These are phyloP conservation scores for Pteronotus mesoamericanus DNA, from an alignment of 2,797 vertebrate genomes.

Conservation along the genomic window DNA sequence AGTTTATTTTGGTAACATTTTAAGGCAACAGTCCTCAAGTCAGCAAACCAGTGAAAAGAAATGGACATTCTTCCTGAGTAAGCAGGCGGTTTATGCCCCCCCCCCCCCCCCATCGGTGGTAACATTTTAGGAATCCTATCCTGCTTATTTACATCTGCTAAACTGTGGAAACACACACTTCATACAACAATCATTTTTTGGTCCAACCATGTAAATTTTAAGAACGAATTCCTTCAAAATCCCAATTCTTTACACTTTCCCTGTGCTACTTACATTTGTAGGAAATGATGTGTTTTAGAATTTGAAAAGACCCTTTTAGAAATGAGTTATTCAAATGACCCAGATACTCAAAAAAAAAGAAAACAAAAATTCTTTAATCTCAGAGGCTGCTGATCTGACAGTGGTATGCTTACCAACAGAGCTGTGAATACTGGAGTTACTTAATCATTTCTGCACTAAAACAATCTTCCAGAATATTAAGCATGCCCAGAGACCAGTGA, in stretches of 20 bases:
- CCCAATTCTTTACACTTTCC: constrained; percentile 56
- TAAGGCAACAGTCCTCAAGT: constrained; percentile 68
- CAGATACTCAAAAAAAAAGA: neutral
- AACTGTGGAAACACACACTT: constrained; percentile 38
- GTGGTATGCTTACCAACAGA: neutral
- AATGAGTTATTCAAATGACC: neutral
- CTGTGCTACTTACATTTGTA: constrained; percentile 49
- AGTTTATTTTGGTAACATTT: constrained; percentile 62
- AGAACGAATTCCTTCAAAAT: constrained; percentile 36
- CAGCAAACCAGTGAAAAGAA: constrained; percentile 15
- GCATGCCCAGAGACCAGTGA: neutral
- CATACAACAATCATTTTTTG: neutral
- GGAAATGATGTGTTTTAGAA: constrained; percentile 27
- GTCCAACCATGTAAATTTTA: constrained; percentile 41
- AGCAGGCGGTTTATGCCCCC: constrained; percentile 11
- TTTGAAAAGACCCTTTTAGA: constrained; percentile 42
- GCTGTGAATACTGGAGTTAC: neutral
- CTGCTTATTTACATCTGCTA: constrained; percentile 33
- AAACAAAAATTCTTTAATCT: neutral
- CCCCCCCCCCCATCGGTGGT: constrained; percentile 44
- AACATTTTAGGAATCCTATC: constrained; percentile 16
- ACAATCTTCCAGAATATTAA: neutral
- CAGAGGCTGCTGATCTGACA: neutral
- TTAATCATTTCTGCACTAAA: constrained; percentile 4
- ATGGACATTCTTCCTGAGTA: constrained; percentile 62